Conservation (phyloP, 2,113 vertebrate species). For the Uria lomvia region DNA sequence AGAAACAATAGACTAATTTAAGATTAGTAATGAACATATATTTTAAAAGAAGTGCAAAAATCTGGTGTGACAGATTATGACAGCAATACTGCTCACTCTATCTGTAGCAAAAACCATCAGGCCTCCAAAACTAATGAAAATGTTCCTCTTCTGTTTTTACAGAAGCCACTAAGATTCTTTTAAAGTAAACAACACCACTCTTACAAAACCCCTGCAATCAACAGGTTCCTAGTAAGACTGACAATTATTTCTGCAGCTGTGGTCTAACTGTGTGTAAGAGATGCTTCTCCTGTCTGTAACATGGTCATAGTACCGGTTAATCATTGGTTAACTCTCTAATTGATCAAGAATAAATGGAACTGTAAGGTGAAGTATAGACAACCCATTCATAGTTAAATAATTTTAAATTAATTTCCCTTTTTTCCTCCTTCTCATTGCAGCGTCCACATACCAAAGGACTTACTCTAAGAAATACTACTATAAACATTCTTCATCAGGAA, state of each 20-base stretch:
- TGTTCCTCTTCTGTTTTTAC: neutral
- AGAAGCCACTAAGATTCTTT: neutral
- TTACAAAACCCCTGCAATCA: neutral
- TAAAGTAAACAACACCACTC: neutral
- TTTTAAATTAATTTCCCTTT: slow-evolving; percentile 42
- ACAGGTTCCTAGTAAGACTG: neutral
- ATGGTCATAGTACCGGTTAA: neutral
- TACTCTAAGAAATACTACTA: slow-evolving; percentile 84
- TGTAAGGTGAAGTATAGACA: neutral
- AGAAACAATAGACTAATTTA: neutral
- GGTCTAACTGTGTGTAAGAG: neutral
- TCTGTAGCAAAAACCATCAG: neutral
- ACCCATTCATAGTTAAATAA: neutral
- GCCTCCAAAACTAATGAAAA: neutral
- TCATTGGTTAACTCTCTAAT: neutral
- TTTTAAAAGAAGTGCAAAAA: neutral
- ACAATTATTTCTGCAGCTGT: neutral
- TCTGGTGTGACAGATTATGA: neutral
- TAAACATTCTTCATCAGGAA: slow-evolving; percentile 83
- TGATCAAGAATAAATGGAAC: neutral
- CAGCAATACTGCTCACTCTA: neutral
- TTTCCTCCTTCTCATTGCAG: slow-evolving; percentile 72
- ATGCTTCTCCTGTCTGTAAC: neutral
- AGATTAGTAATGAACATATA: too few species aligned
- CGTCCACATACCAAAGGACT: slow-evolving; percentile 90